phyloP scores from a whole-genome alignment of 2,888 invertebrate genomes.

The Drosophila algonquin region DNA sequence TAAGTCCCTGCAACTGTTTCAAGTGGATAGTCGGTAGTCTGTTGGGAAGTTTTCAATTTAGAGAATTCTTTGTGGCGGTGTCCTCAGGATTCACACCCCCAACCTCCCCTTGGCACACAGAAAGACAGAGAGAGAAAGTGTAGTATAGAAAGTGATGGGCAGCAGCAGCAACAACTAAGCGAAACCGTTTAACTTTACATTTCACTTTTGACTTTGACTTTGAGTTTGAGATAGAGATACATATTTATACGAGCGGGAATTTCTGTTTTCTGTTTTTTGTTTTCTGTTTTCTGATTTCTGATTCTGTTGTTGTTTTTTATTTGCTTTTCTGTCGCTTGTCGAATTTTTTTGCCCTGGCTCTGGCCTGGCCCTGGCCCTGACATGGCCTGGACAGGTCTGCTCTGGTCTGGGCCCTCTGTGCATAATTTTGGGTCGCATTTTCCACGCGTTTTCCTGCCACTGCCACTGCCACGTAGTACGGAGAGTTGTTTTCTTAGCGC shows the following conservation, averaged over 20 bases:
- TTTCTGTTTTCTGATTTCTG: too few species aligned
- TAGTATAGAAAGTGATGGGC: background rate
- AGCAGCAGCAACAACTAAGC: background rate
- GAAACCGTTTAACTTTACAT: constrained; percentile 43
- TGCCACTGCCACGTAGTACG: constrained; percentile 9
- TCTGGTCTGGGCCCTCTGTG: constrained; percentile 18
- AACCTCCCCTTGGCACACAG: too few species aligned
- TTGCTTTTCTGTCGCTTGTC: constrained; percentile 30
- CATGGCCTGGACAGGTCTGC: too few species aligned
- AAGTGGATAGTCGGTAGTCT: background rate
- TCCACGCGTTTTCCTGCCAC: constrained; percentile 1
- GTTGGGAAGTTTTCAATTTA: too few species aligned
- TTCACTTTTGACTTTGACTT: constrained; percentile 62
- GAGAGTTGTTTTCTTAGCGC: background rate
- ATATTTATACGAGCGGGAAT: constrained; percentile 9
- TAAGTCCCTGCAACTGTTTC: too few species aligned
- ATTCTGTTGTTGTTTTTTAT: constrained; percentile 23
- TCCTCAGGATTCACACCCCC: background rate
- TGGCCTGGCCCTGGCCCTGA: background rate
- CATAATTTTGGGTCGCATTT: constrained; percentile 61
- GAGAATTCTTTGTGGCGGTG: background rate
- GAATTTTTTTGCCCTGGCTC: constrained; percentile 37
- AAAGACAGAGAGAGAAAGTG: background rate
- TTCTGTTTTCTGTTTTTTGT: constrained; percentile 11
- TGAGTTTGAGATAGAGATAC: constrained; percentile 20